Conservation (phyloP, 2,888 invertebrate species). For the Ecliptopera silaceata region DNA sequence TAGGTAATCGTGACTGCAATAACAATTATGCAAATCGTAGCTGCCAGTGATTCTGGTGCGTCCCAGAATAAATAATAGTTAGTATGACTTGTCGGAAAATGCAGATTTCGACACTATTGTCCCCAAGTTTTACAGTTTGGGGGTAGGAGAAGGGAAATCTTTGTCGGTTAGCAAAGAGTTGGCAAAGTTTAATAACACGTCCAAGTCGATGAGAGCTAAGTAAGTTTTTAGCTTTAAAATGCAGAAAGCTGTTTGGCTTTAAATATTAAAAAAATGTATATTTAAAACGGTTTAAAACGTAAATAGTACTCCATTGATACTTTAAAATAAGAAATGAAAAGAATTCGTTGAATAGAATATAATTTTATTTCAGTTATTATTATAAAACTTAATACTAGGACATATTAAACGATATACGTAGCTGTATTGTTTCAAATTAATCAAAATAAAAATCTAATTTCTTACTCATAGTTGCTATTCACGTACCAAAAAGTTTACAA, state of each 20-base stretch:
- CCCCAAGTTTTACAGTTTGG: constrained; percentile 36
- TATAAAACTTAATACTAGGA: no score
- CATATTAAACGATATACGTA: no score
- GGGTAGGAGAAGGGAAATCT: background rate
- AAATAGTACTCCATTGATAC: no score
- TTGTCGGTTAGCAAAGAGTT: background rate
- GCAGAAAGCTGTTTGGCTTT: no score
- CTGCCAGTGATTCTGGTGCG: constrained; percentile 53
- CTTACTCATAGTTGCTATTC: no score
- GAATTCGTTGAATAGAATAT: no score
- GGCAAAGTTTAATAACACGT: background rate
- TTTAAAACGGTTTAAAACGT: no score
- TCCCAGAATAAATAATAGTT: constrained; percentile 16
- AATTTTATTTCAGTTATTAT: no score
- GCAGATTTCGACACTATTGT: constrained; percentile 61
- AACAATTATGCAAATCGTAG: constrained; percentile 49
- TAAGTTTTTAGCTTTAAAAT: background rate
- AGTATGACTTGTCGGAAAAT: constrained; percentile 53
- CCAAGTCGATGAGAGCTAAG: background rate
- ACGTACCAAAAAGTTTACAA: background rate
- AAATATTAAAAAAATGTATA: no score
- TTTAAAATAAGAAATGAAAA: no score
- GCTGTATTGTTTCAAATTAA: no score
- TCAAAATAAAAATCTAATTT: no score
- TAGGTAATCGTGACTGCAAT: constrained; percentile 38